Conservation (phyloP, 2,797 vertebrate genomes). For the Acanthurus lineatus region DNA sequence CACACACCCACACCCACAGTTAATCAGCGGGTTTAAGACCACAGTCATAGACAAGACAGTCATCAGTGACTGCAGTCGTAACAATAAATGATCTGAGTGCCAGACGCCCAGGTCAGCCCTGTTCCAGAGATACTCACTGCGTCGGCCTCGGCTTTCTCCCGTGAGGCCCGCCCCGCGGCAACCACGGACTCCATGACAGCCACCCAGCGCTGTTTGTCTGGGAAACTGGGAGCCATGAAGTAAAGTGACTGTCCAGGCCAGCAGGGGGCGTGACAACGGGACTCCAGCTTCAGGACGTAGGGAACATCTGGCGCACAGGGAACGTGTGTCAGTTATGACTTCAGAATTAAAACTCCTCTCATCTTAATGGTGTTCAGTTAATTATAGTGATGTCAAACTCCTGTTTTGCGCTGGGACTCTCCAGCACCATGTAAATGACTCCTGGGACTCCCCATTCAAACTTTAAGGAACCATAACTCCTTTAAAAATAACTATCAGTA, state of each 20-base stretch:
- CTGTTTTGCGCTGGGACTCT: background rate
- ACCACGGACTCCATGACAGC: conserved; percentile 95
- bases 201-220: conserved; percentile 99
- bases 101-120: background rate
- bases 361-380: background rate
- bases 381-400: background rate
- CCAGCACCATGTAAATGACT: background rate
- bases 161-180: conserved; percentile 91
- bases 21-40: conserved; percentile 18
- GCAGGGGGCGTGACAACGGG: conserved; percentile 93
- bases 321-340: background rate
- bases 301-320: conserved; percentile 89
- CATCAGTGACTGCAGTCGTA: conserved; percentile 14
- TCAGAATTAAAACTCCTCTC: background rate
- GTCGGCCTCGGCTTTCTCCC: conserved; percentile 97
- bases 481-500: background rate
- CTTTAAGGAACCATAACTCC: background rate
- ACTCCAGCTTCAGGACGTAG: conserved; percentile 97
- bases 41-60: conserved; percentile 11
- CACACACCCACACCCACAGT: background rate
- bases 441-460: background rate
- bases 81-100: conserved; percentile 26
- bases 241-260: conserved; percentile 97
- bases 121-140: conserved; percentile 91
- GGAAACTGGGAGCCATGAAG: conserved; percentile 96